Evolutionary conservation across 2,888 invertebrate species (phyloP).

Genomic region (Conops quadrifasciatus): DNA sequence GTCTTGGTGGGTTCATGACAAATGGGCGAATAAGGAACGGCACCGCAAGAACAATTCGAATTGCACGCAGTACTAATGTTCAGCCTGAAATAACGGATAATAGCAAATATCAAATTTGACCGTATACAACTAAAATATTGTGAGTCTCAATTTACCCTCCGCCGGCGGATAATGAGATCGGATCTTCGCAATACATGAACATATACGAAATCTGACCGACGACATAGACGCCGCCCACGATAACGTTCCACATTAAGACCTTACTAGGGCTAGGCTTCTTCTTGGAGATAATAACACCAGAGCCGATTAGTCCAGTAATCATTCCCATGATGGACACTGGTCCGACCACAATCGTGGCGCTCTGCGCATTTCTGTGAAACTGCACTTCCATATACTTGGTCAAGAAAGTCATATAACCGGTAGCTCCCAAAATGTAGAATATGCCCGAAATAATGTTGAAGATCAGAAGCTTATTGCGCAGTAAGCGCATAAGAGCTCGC

Average conservation of each 20-base stretch:
- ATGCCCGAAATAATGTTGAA: conserved; percentile 73
- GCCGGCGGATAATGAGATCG: conserved; percentile 51
- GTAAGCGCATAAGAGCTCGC: conserved; percentile 69
- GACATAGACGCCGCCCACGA: conserved; percentile 69
- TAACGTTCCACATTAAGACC: conserved; percentile 71
- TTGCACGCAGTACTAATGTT: conserved; percentile 70
- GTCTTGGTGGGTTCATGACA: conserved; percentile 69
- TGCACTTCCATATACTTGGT: conserved; percentile 81
- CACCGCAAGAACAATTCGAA: conserved; percentile 69
- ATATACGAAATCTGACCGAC: conserved; percentile 68
- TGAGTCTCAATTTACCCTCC: conserved; percentile 47
- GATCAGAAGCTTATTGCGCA: conserved; percentile 73
- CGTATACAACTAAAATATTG: background rate
- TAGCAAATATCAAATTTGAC: background rate
- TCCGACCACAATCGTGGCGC: conserved; percentile 74
- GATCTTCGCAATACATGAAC: conserved; percentile 68
- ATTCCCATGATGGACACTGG: conserved; percentile 70
- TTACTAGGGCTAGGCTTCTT: conserved; percentile 69
- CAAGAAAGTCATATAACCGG: conserved; percentile 76
- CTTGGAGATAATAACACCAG: conserved; percentile 71
- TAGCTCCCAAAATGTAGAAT: conserved; percentile 72
- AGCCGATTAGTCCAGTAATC: conserved; percentile 70
- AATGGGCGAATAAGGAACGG: conserved; percentile 72
- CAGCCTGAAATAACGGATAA: conserved; percentile 59
- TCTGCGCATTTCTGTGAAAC: conserved; percentile 72